Evolutionary conservation across 2,113 vertebrate species (phyloP).

Genomic region (Hyla sarda): DNA sequence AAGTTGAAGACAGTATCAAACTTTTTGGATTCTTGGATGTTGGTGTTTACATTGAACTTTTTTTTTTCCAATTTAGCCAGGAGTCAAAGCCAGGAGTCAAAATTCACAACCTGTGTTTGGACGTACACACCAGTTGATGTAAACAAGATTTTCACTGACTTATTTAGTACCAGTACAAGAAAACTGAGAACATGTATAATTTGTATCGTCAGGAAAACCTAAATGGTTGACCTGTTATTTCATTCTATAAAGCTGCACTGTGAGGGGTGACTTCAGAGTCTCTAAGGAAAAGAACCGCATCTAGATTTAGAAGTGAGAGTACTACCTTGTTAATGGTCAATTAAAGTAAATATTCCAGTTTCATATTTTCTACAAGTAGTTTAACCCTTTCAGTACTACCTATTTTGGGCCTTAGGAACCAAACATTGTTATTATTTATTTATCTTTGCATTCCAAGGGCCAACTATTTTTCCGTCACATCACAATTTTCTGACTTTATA

Average conservation of each 20-base stretch:
- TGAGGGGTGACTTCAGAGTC: constrained; percentile 53
- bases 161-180: background rate
- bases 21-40: background rate
- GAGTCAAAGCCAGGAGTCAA: background rate
- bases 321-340: constrained; percentile 61
- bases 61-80: background rate
- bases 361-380: constrained; percentile 62
- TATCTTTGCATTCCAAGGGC: too few relatives aligned
- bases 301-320: constrained; percentile 62
- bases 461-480: too few relatives aligned
- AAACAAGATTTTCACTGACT: background rate
- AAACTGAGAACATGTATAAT: background rate
- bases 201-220: constrained; percentile 7
- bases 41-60: background rate
- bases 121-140: background rate
- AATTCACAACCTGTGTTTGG: background rate
- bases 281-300: constrained; percentile 59
- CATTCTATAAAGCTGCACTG: constrained; percentile 63
- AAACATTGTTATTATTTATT: rapidly evolving
- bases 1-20: background rate
- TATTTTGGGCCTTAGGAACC: too few relatives aligned
- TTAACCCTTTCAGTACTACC: constrained; percentile 36
- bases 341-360: constrained; percentile 58
- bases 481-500: too few relatives aligned
- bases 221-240: constrained; percentile 17